phyloP scores from a whole-genome alignment of 2,888 invertebrate species.

The Hecatera dysodea region DNA sequence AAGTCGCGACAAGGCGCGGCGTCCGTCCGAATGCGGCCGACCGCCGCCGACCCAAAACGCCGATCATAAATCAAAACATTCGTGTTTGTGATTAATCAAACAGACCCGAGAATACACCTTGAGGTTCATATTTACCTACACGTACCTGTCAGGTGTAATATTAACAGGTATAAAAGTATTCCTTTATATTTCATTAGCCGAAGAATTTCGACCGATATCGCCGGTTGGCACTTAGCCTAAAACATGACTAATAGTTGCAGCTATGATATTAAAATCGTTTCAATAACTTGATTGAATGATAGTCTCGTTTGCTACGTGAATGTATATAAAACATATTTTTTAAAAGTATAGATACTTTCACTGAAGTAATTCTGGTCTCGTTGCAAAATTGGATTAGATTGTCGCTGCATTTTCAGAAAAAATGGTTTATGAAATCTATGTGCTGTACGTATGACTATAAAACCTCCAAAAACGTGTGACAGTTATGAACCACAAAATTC shows the following conservation, averaged over 20 bases:
- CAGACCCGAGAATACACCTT: slow-evolving; percentile 71
- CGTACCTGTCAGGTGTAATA: slow-evolving; percentile 65
- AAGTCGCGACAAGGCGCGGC: slow-evolving; percentile 50
- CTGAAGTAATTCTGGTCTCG: slow-evolving; percentile 10
- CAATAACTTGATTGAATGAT: slow-evolving; percentile 53
- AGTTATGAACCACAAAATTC: slow-evolving; percentile 58
- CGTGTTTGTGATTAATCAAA: slow-evolving; percentile 88
- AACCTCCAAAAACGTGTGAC: slow-evolving; percentile 46
- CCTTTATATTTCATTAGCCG: slow-evolving; percentile 65
- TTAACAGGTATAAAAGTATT: slow-evolving; percentile 66
- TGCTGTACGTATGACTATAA: slow-evolving; percentile 24
- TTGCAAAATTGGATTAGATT: slow-evolving; percentile 28
- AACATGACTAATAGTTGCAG: slow-evolving; percentile 51
- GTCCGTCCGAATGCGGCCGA: slow-evolving; percentile 49
- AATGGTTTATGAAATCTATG: neutral
- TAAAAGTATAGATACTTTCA: slow-evolving; percentile 27
- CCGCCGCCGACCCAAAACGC: slow-evolving; percentile 64
- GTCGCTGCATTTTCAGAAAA: slow-evolving; percentile 13
- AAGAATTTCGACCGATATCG: slow-evolving; percentile 54
- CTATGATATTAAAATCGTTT: slow-evolving; percentile 54
- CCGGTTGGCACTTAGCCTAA: slow-evolving; percentile 59
- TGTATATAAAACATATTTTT: slow-evolving; percentile 15
- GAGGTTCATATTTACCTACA: slow-evolving; percentile 70
- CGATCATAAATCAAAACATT: slow-evolving; percentile 87
- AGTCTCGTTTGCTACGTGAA: slow-evolving; percentile 39